A percentile compares a stretch with the other conserved stretches of the same genome.
Evolutionary conservation across 2,797 vertebrate genomes (phyloP).

Genomic region (Babyrousa celebensis): DNA sequence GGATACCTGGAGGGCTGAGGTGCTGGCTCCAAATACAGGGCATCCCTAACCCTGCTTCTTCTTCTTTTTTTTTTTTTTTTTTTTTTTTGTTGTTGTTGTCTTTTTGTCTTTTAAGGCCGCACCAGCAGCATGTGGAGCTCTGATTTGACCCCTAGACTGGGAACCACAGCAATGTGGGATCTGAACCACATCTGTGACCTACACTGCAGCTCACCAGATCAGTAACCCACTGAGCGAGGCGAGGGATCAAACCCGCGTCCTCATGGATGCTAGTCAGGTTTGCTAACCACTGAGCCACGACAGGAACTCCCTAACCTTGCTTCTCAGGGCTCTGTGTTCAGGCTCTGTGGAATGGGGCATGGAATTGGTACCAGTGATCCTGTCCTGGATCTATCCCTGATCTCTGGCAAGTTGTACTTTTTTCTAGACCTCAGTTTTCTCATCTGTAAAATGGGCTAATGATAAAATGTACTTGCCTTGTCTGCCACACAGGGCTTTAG

Average conservation of each 20-base stretch:
- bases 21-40: not conserved
- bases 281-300: too few species aligned
- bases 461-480: not conserved
- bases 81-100: too few species aligned
- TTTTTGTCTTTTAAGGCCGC: too few species aligned
- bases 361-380: not conserved
- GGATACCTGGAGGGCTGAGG: not conserved
- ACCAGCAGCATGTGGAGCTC: too few species aligned
- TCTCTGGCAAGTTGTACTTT: not conserved
- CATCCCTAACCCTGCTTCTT: not conserved
- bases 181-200: too few species aligned
- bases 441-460: constrained; percentile 42
- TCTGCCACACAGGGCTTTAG: not conserved
- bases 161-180: too few species aligned
- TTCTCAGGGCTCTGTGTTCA: not conserved
- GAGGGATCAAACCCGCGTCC: too few species aligned
- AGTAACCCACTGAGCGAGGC: too few species aligned
- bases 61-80: too few species aligned
- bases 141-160: too few species aligned
- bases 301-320: not conserved
- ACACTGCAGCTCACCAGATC: too few species aligned
- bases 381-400: not conserved
- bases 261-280: too few species aligned
- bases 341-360: not conserved
- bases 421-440: constrained; percentile 49